These are phyloP conservation scores for Atta cephalotes DNA, from an alignment of 1,140 invertebrate genomes.

Conservation along the genomic window DNA sequence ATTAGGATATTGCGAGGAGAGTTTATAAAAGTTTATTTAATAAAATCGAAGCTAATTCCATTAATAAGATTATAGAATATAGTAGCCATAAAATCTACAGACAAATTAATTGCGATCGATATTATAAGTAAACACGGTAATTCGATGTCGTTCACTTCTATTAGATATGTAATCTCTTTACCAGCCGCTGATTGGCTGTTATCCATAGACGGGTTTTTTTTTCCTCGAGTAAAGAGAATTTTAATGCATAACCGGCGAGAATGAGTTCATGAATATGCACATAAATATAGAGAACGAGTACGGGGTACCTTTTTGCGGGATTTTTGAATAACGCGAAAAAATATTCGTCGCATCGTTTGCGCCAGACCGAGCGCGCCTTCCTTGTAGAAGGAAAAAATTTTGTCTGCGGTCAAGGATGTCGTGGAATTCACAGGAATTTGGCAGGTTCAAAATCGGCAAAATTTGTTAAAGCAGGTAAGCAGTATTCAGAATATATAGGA, in stretches of 20 bases:
- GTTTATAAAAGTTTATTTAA: not conserved
- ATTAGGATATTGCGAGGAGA: not conserved
- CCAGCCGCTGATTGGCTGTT: conserved; percentile 21
- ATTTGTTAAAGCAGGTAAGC: not conserved
- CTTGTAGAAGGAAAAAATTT: conserved; percentile 28
- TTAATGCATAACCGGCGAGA: conserved; percentile 37
- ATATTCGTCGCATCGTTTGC: conserved; percentile 35
- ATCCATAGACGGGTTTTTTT: not conserved
- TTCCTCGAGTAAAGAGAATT: conserved; percentile 16
- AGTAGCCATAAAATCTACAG: not conserved
- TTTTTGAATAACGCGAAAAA: conserved; percentile 36
- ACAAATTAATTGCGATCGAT: conserved; percentile 33
- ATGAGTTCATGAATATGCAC: conserved; percentile 53
- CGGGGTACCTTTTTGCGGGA: not conserved
- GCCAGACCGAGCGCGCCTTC: not conserved
- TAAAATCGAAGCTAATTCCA: not conserved
- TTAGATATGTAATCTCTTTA: conserved; percentile 32
- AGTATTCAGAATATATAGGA: not conserved
- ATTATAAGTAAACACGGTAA: not conserved
- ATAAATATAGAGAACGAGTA: conserved; percentile 44
- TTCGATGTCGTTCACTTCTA: conserved; percentile 13
- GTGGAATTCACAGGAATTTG: not conserved
- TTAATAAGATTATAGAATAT: not conserved
- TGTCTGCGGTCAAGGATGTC: conserved; percentile 59
- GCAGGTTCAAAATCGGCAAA: not conserved